These are phyloP conservation scores for Cheilosia grossa DNA, from an alignment of 2,888 invertebrate genomes.

Conservation along the genomic window DNA sequence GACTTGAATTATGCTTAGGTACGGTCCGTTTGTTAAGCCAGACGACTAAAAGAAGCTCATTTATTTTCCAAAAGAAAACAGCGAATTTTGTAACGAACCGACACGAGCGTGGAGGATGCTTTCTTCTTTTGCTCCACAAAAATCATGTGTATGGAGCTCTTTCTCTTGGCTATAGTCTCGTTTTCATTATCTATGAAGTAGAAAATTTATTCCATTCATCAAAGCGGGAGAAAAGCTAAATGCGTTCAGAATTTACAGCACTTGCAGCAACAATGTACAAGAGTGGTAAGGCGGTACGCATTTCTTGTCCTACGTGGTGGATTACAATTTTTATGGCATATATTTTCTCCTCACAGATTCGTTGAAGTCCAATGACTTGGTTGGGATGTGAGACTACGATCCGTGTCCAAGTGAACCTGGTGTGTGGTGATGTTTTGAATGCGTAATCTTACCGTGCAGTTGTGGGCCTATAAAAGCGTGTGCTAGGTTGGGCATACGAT, in stretches of 20 bases:
- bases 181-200: slow-evolving; percentile 43
- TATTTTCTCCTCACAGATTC: slow-evolving; percentile 63
- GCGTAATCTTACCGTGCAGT: slow-evolving; percentile 57
- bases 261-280: slow-evolving; percentile 10
- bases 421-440: slow-evolving; percentile 60
- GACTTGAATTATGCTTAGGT: slow-evolving; percentile 67
- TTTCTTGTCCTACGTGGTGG: slow-evolving; percentile 10
- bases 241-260: slow-evolving; percentile 7
- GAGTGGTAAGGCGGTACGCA: slow-evolving; percentile 19
- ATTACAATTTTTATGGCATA: slow-evolving; percentile 37
- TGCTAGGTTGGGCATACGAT: slow-evolving; percentile 66
- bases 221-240: slow-evolving; percentile 1
- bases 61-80: slow-evolving; percentile 24
- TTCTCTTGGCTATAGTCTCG: slow-evolving; percentile 30
- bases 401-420: slow-evolving; percentile 63
- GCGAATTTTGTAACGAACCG: slow-evolving; percentile 44
- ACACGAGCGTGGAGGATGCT: slow-evolving; percentile 36
- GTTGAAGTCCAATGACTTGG: slow-evolving; percentile 58
- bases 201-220: slow-evolving; percentile 41
- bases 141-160: slow-evolving; percentile 42
- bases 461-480: slow-evolving; percentile 45
- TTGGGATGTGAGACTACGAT: slow-evolving; percentile 49
- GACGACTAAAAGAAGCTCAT: slow-evolving; percentile 25
- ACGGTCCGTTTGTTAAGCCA: slow-evolving; percentile 44
- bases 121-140: slow-evolving; percentile 59